These are phyloP conservation scores for Pocillopora damicornis DNA, from an alignment of 64 coral and sea anemone species.

Conservation along the genomic window DNA sequence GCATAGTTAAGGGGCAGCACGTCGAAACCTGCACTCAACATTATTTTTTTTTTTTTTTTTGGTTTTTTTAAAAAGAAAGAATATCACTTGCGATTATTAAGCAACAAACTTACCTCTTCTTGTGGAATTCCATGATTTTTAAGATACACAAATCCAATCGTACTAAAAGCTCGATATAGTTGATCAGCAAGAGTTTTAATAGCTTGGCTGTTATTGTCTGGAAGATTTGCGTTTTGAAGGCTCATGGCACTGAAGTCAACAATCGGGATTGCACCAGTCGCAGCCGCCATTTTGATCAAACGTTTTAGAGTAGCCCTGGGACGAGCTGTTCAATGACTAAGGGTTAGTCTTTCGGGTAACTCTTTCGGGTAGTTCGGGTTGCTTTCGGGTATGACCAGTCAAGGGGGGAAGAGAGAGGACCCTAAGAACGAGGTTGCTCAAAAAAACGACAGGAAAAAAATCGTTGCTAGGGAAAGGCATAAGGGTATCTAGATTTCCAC, in stretches of 20 bases:
- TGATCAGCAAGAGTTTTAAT: slow-evolving; percentile 31
- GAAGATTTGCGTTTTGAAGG: slow-evolving; percentile 24
- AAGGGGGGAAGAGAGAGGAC: no score
- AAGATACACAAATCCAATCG: slow-evolving; percentile 60
- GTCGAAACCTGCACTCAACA: no score
- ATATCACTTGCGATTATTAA: no score
- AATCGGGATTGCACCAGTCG: slow-evolving; percentile 28
- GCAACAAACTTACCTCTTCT: slow-evolving; percentile 21
- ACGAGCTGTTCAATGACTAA: not conserved
- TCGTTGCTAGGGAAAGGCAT: no score
- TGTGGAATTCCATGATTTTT: slow-evolving; percentile 61
- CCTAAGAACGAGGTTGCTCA: no score
- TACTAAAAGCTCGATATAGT: slow-evolving; percentile 58
- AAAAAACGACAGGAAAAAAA: no score
- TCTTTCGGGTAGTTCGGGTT: not conserved
- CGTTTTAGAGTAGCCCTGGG: not conserved
- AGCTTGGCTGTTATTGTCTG: slow-evolving; percentile 3
- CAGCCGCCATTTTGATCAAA: slow-evolving; percentile 27
- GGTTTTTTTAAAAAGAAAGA: no score
- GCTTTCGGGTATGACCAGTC: not conserved
- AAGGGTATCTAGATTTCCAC: no score
- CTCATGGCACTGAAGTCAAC: slow-evolving; percentile 59
- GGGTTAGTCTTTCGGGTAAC: no score
- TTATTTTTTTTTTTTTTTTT: no score
- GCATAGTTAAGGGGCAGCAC: no score